phyloP scores from a whole-genome alignment of 2,888 invertebrate species.

The Punctoribates punctum region DNA sequence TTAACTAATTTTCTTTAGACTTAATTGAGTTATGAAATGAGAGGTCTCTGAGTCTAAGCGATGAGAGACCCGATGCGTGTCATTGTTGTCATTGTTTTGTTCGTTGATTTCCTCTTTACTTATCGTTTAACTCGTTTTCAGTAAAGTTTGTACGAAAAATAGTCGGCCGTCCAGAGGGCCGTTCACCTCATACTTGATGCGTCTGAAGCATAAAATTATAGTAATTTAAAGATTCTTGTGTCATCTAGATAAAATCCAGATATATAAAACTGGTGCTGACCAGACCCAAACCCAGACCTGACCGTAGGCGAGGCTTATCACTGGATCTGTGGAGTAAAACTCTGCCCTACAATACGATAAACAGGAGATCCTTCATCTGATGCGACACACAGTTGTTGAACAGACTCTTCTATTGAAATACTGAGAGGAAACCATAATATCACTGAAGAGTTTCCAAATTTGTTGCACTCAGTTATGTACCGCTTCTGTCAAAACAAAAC shows the following conservation, averaged over 20 bases:
- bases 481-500: too few relatives aligned
- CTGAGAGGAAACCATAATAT: too few relatives aligned
- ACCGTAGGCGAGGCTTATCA: neutral
- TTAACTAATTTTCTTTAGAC: neutral
- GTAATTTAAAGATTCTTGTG: conserved; percentile 1
- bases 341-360: neutral
- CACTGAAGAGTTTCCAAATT: too few relatives aligned
- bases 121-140: neutral
- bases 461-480: too few relatives aligned
- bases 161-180: conserved; percentile 5
- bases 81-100: conserved; percentile 1
- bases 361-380: neutral
- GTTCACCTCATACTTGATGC: conserved; percentile 4
- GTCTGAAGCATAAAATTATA: conserved; percentile 14
- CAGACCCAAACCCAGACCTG: neutral
- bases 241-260: neutral
- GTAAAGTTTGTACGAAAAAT: neutral
- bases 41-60: neutral
- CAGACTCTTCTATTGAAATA: too few relatives aligned
- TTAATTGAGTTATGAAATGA: conserved; percentile 4
- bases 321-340: neutral
- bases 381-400: neutral
- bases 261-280: neutral
- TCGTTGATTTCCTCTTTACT: conserved; percentile 8
- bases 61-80: neutral